phyloP scores from a whole-genome alignment of 2,797 vertebrate genomes.

The Poeciliopsis turneri region DNA sequence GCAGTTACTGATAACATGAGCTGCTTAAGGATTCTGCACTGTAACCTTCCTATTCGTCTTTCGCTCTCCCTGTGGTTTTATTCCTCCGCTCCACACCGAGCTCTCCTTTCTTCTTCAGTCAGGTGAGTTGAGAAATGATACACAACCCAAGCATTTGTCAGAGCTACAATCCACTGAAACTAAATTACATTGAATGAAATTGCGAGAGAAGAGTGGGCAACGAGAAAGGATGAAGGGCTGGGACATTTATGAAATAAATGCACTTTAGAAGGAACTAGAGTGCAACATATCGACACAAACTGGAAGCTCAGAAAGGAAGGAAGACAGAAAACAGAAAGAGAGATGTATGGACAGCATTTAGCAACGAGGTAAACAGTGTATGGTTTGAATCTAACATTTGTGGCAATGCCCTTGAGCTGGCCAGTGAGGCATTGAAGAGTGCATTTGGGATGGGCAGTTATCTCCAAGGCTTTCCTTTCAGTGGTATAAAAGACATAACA shows the following conservation, averaged over 20 bases:
- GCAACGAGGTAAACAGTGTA: conserved; percentile 61
- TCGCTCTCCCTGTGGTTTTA: conserved; percentile 5
- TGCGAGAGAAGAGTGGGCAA: conserved; percentile 50
- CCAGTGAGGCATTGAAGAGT: conserved; percentile 64
- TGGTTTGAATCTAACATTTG: conserved; percentile 65
- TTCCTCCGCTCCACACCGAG: conserved; percentile 19
- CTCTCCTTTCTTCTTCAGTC: conserved; percentile 42
- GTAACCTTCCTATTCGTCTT: conserved; percentile 47
- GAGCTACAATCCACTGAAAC: conserved; percentile 62
- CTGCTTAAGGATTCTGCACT: conserved; percentile 58
- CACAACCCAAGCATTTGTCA: conserved; percentile 70
- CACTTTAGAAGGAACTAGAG: conserved; percentile 42
- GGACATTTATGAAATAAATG: conserved; percentile 57
- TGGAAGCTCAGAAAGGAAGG: conserved; percentile 5
- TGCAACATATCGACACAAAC: conserved; percentile 19
- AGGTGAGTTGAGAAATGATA: conserved; percentile 68
- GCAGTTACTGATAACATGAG: conserved; percentile 63
- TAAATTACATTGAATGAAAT: conserved; percentile 61
- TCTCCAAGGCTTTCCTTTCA: conserved; percentile 73
- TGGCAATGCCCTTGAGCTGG: conserved; percentile 70
- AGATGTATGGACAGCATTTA: conserved; percentile 22
- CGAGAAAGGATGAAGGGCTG: conserved; percentile 32
- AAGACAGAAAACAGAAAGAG: background rate
- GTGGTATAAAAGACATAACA: conserved; percentile 56
- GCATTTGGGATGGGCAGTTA: conserved; percentile 73